Conservation (phyloP, 1,140 invertebrate species). For the Vanessa tameamea region DNA sequence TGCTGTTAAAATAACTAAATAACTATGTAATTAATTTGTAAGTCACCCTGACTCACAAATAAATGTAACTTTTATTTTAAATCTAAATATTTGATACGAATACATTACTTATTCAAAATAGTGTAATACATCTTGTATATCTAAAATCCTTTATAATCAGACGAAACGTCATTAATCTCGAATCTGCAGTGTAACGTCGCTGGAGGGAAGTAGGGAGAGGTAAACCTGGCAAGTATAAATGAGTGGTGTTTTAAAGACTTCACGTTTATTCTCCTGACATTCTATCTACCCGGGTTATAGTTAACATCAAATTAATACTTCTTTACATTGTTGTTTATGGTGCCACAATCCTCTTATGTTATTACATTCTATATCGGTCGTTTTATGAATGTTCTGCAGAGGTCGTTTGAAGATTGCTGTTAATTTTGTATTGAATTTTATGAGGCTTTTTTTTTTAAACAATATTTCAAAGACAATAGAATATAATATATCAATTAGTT, state of each 20-base stretch:
- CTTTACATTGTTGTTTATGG: conserved; percentile 55
- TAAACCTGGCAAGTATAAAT: conserved; percentile 9
- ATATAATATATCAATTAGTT: neutral
- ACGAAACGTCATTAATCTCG: conserved; percentile 12
- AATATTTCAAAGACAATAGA: neutral
- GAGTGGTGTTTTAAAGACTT: neutral
- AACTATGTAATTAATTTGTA: neutral
- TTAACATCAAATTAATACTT: conserved; percentile 54
- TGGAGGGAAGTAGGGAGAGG: neutral
- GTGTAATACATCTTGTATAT: neutral
- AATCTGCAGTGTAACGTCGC: conserved; percentile 11
- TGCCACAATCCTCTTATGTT: conserved; percentile 13
- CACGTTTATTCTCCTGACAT: conserved; percentile 1
- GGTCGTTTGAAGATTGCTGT: conserved; percentile 6
- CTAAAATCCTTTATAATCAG: conserved; percentile 19
- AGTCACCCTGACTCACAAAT: neutral
- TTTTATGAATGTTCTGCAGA: conserved; percentile 2
- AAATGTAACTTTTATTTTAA: neutral
- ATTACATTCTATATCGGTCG: conserved; percentile 15
- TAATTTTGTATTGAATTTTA: neutral
- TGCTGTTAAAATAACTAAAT: neutral
- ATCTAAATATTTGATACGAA: neutral
- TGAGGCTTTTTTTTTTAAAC: neutral
- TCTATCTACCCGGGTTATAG: conserved; percentile 22
- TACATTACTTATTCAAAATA: neutral